Evolutionary conservation across 2,113 vertebrate genomes (phyloP).

Genomic region (Tapirus terrestris): DNA sequence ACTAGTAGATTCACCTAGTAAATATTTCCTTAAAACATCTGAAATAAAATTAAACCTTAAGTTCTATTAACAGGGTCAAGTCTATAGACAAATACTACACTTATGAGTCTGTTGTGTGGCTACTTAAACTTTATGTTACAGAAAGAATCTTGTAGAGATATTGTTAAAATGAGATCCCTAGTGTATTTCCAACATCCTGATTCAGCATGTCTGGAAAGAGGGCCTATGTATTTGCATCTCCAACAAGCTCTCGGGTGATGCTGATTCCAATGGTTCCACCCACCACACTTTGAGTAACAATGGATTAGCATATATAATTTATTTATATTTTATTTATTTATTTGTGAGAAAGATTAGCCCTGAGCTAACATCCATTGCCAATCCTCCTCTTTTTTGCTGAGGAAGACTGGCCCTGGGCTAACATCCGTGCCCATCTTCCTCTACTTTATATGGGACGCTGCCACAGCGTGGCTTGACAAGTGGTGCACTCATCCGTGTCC

Average conservation of each 20-base stretch:
- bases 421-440: too few species aligned
- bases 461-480: too few species aligned
- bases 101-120: neutral
- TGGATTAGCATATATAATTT: neutral
- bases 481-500: too few species aligned
- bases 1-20: neutral
- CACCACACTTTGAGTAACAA: neutral
- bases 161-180: neutral
- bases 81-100: neutral
- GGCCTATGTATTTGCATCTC: neutral
- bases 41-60: neutral
- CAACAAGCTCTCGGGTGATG: neutral
- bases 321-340: neutral
- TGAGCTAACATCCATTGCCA: too few species aligned
- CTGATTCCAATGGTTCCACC: neutral
- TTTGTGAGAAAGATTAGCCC: too few species aligned
- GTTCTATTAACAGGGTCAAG: neutral
- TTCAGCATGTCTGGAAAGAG: neutral
- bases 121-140: neutral
- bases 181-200: neutral
- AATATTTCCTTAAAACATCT: neutral
- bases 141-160: neutral
- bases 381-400: too few species aligned
- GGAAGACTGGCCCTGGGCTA: too few species aligned
- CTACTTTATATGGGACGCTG: too few species aligned